Percentiles rank a stretch among this genome's conserved stretches.
Conservation (phyloP, 2,113 vertebrate genomes). For the Callospermophilus lateralis region DNA sequence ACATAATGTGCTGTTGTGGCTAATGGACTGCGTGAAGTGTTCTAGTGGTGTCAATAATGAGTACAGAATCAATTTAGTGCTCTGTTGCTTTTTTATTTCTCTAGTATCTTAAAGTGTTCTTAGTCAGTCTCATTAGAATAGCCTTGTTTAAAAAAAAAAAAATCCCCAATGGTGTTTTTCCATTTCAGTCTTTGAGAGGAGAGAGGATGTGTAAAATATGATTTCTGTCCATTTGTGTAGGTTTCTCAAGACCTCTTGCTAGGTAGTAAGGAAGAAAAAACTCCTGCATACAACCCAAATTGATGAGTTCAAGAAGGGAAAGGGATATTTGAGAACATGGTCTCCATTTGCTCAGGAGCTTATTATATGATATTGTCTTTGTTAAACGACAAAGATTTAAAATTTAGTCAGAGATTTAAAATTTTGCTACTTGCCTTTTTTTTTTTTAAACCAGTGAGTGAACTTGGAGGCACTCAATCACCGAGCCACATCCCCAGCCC, state of each 20-base stretch:
- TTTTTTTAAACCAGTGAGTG: too few relatives aligned
- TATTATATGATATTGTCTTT: not conserved
- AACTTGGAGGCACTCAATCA: too few relatives aligned
- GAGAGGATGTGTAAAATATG: not conserved
- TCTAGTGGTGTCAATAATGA: not conserved
- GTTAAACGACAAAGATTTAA: not conserved
- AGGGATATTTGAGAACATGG: not conserved
- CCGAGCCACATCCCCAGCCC: too few relatives aligned
- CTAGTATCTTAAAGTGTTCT: constrained; percentile 8
- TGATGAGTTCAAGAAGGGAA: constrained; percentile 6
- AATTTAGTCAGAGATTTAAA: not conserved
- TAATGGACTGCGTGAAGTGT: constrained; percentile 24
- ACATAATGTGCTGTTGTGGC: constrained; percentile 43
- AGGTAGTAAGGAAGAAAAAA: constrained; percentile 19
- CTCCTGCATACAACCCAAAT: not conserved
- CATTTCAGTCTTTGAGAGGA: constrained; percentile 53
- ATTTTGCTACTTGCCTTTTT: not conserved
- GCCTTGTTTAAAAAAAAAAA: constrained; percentile 36
- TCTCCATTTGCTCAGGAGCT: not conserved
- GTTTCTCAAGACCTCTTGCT: constrained; percentile 27
- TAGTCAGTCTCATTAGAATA: not conserved
- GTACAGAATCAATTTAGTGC: not conserved
- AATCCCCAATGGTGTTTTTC: constrained; percentile 25
- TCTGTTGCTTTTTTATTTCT: not conserved
- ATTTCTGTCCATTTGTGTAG: constrained; percentile 1